phyloP scores from a whole-genome alignment of 1,140 invertebrate species.

The Leptopilina boulardi region DNA sequence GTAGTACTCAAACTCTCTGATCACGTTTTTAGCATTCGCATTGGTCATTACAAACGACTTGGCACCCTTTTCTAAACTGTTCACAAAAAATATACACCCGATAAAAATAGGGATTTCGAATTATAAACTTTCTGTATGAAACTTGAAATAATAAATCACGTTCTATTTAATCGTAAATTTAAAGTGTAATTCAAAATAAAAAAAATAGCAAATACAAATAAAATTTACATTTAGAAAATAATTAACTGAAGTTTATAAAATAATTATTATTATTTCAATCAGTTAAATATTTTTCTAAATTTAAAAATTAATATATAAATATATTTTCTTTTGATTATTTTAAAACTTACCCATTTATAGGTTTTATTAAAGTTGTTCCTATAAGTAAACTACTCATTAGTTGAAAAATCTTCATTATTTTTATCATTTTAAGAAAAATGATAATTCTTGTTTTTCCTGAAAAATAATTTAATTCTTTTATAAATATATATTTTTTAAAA shows the following conservation, averaged over 20 bases:
- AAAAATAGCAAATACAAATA: too few relatives aligned
- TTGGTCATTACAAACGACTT: conserved; percentile 30
- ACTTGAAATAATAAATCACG: too few relatives aligned
- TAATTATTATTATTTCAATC: too few relatives aligned
- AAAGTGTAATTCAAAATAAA: too few relatives aligned
- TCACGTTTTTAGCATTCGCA: conserved; percentile 24
- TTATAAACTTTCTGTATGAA: background rate
- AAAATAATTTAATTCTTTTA: too few relatives aligned
- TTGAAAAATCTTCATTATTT: conserved; percentile 33
- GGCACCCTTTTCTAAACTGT: conserved; percentile 22
- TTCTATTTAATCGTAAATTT: too few relatives aligned
- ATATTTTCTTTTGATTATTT: background rate
- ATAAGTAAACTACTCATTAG: conserved; percentile 35
- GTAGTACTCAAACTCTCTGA: conserved; percentile 24
- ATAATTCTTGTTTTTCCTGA: background rate
- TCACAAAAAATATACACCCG: background rate
- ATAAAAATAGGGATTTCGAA: background rate
- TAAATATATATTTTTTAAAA: too few relatives aligned
- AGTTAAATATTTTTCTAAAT: too few relatives aligned
- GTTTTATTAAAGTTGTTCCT: conserved; percentile 38
- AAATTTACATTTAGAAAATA: too few relatives aligned
- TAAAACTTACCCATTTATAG: conserved; percentile 40
- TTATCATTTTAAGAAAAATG: conserved; percentile 21
- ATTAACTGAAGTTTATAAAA: too few relatives aligned
- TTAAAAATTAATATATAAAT: background rate